These are phyloP conservation scores for Grantiella picta DNA, from an alignment of 2,113 vertebrate genomes.

Conservation along the genomic window DNA sequence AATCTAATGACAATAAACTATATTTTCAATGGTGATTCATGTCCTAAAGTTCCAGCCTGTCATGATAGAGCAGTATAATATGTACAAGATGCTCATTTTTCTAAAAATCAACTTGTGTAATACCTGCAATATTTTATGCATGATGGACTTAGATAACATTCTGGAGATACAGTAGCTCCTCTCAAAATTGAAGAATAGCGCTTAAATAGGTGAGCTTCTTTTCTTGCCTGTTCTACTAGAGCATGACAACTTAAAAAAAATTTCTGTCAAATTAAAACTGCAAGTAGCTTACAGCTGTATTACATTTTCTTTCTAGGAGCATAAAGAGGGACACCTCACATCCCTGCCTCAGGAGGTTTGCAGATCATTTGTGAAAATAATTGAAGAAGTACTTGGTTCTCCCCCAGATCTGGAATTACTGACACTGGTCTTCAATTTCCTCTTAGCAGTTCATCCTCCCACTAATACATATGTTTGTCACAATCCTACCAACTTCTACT, in stretches of 20 bases:
- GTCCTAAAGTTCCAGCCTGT: background rate
- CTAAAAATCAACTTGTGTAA: background rate
- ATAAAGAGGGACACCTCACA: constrained; percentile 88
- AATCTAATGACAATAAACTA: background rate
- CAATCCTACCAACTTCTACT: constrained; percentile 95
- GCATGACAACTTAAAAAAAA: background rate
- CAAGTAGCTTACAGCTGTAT: background rate
- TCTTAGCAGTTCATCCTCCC: constrained; percentile 94
- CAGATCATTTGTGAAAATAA: constrained; percentile 95
- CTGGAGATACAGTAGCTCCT: background rate
- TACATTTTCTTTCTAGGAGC: constrained; percentile 78
- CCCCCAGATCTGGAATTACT: constrained; percentile 93
- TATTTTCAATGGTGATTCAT: background rate
- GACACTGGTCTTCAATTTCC: constrained; percentile 91
- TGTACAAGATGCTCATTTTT: background rate
- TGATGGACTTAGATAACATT: background rate
- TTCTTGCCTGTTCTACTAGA: background rate
- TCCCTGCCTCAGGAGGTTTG: constrained; percentile 90
- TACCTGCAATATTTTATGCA: background rate
- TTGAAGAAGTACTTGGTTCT: constrained; percentile 96
- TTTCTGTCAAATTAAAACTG: background rate
- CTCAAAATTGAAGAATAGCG: background rate
- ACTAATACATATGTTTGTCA: constrained; percentile 98
- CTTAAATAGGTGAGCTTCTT: background rate
- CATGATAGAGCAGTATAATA: background rate